Base-by-base conservation (phyloP, 1,140 invertebrate genomes). In the Hetaerina americana region DNA sequence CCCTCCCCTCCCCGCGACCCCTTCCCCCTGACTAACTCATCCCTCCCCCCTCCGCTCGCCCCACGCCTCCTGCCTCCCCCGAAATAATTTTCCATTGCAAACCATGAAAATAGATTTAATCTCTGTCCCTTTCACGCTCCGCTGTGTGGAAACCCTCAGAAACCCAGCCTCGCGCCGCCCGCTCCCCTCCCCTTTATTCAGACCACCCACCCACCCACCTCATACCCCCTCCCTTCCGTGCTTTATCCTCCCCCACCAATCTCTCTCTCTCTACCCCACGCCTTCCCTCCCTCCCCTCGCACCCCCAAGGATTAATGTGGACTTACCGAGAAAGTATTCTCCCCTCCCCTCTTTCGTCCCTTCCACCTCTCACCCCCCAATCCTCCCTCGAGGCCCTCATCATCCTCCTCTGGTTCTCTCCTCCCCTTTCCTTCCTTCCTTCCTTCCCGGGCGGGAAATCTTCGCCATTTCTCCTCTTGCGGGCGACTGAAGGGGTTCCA, bases 1-100 rank as follows among this genome's bases (percentile, higher is more conserved):
- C 72, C 75, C 69, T 68, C 31, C 71, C 29, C 66, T 40, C 73
- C 70, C 28, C 28, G 10, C 72, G 73, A 69, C 15, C 71, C 71
- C 72, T 70, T 67, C 70, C 28, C n/a, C 72, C 73, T 49, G 26
- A 66, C n/a, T 12, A 18, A n/a, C 12, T 72, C 57, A 24, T 66
- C 71, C 25, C 66, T 26, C 26, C 12, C 28, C 71, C 57, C 70
- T 69, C 71, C 69, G 70, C 22, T n/a, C 40, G 18, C 18, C 31
- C 31, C 31, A 40, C 31, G 18, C 31, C 6, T 18, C 31, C 31
- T 40, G 15, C 40, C 22, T 57, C 40, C 68, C 28, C 27, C 66
- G 24, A 26, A 27, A 68, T 68, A 68, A 27, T 27, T 68, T 68
- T 68, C 27, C 66, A 68, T 27, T 68, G 66, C 25, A 68, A 27